Base-by-base conservation (phyloP, 2,797 vertebrate species). In the Bradypodion ventrale region DNA sequence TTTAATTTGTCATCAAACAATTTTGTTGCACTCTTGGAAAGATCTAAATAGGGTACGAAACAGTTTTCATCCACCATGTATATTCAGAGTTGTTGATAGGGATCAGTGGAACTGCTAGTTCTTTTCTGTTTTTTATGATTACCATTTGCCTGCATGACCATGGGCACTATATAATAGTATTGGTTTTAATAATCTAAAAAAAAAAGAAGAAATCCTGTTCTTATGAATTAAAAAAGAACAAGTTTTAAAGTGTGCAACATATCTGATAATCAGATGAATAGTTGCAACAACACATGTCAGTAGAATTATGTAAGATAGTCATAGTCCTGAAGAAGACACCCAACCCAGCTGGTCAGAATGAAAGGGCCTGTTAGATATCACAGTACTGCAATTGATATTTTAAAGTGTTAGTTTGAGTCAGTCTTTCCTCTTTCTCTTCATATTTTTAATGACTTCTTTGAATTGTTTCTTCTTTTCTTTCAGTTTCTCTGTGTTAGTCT, bases 1-100 rank as follows among this genome's bases (percentile, higher is more conserved):
- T 90, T 92, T 84, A 56, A 7, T 52, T 65, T 78, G 10, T 74
- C 83, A 69, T 76, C 35, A 85, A 16, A 83, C 85, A 80, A 60
- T 62, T 42, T 16, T 23, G 87, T 27, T 78, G 5, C 10, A 44
- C 37, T 75, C 32, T 65, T 16, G 37, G 62, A 62, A 62, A 62
- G 25, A 32, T 32, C 5, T 65, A 12, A 23, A 44, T 15, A 73
- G 12, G 29, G 21, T 63, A 8, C 1, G 10, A 63, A 74, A 46
- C 52, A 59, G 32, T 73, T 63, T 46, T 25, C 35, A 49, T 70
- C 37, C 35, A 9, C 12, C 46, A 59, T 80, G 9, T 80, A 29
- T 29, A 29, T 56, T 49, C n/a, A 68, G 46, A 80, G 15, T 16
- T 42, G 1, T 59, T 49, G 23, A 59, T 19, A 63, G 27, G 40